Base-by-base conservation (phyloP, 2,797 vertebrate species). In the Clarias pachynema region DNA sequence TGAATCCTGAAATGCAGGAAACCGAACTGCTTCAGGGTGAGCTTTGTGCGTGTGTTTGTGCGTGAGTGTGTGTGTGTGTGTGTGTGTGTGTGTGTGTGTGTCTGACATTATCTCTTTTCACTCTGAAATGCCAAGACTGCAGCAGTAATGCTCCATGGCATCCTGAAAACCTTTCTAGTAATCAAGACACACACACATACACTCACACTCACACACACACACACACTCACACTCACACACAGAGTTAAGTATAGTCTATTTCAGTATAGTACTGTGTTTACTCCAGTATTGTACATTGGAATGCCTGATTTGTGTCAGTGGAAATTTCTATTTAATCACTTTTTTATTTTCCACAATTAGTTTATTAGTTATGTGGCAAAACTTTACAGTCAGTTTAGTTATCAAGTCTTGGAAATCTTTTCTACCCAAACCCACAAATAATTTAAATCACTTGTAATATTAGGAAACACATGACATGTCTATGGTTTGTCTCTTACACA, bases 71-170 rank as follows among this genome's bases (percentile, higher is more conserved):
- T 63, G 78, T 65, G 78, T 65, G 60, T 65, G 79, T 81, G 60
- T 53, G 26, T 80, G 78, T 65, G 78, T 80, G 78, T 44, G 78
- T 49, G 78, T 65, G 60, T 65, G 60, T 53, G 40, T 56, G 63
- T 3, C 18, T 56, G 73, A 84, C 82, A 77, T 84, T 78, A 78
- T 84, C 73, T 57, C 62, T 75, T 34, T 84, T 84, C 72, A 73
- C 69, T 73, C 69, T 62, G 59, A 83, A 83, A 84, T 77, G 82
- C 70, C 82, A 78, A 63, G 72, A 31, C 69, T 66, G 37, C 82
- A 77, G 82, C 82, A 37, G 74, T 40, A 66, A 77, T 57, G 82
- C 82, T 53, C 62, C 44, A 84, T 56, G 82, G 62, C 73, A 84
- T 77, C 63, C 73, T 24, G 60, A 75, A 77, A 66, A 31, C 72